Evolutionary conservation across 2,113 vertebrate genomes (phyloP), one percentile per base, ranked within the genome.

Genomic region (Ancistrus triradiatus): DNA sequence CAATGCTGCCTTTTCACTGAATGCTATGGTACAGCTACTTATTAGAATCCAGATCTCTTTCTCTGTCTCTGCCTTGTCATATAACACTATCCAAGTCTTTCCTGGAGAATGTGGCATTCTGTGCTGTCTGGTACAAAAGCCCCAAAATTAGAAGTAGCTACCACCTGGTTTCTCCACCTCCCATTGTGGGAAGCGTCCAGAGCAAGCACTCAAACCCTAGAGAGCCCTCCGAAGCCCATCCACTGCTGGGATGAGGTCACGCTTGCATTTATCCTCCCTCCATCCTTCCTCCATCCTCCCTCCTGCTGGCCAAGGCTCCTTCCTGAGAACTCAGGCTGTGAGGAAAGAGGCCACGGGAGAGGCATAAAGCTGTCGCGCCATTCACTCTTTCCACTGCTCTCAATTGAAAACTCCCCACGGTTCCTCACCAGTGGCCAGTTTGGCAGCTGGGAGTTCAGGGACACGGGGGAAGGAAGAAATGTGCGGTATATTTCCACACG

Each of bases 351-450:
- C 70, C 86, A 77, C 66, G 42, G 40, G 84, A 80, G 86, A 87
- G 74, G 79, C 78, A 81, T 87, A 86, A 87, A 86, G 80, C 84
- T 86, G 86, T 87, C 80, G 69, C 68, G 80, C 78, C 83, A 79
- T 83, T 87, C 86, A 87, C 81, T 87, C 80, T 87, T 87, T 87
- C 86, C 86, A 87, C 80, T 78, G 70, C 78, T 79, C 80, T 78
- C 75, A 21, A 37, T 47, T 47, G 35, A 27, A 55, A 78, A 74
- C 81, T 74, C 78, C 80, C 81, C 67, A 74, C 82, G 80, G 80
- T 79, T 81, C 62, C 66, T 25, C 74, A 59, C 84, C 83, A 82
- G 81, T 78, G 79, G 80, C 49, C 58, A 81, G 72, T 84, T 85
- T 85, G 84, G 84, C 83, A 84, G 79, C 76, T 70, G 43, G 66